A percentile compares a stretch with the other conserved stretches of the same genome.
Conservation (phyloP, 2,888 invertebrate genomes). For the Athalia cordata region DNA sequence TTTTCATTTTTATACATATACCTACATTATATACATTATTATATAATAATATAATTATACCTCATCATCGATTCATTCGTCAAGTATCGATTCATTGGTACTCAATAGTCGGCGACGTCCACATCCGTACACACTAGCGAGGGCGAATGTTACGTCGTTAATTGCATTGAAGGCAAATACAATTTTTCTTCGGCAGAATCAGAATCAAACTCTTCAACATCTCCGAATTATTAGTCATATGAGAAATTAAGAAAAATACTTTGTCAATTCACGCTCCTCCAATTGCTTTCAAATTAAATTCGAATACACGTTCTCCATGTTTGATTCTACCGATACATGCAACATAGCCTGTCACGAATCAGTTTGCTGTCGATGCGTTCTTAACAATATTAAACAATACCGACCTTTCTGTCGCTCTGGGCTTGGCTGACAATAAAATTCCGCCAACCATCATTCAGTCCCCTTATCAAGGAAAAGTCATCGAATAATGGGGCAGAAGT, state of each 20-base stretch:
- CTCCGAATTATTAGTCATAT: neutral
- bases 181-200: neutral
- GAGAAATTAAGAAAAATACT: neutral
- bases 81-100: constrained; percentile 2
- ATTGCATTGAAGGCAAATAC: neutral
- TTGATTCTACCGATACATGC: neutral
- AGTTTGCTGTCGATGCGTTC: no score
- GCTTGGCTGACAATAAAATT: no score
- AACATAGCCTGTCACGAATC: no score
- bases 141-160: no score
- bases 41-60: neutral
- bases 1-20: constrained; percentile 11
- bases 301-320: neutral
- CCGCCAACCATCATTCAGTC: no score
- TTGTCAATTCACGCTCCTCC: neutral
- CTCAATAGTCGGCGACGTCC: neutral
- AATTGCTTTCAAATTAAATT: neutral
- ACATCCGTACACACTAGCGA: neutral
- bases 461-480: no score
- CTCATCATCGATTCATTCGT: neutral
- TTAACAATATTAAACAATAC: no score
- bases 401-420: no score
- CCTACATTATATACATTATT: constrained; percentile 6
- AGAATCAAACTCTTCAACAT: neutral
- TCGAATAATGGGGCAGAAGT: no score